Conservation (phyloP, 2,888 invertebrate species). For the Nemurella pictetii region DNA sequence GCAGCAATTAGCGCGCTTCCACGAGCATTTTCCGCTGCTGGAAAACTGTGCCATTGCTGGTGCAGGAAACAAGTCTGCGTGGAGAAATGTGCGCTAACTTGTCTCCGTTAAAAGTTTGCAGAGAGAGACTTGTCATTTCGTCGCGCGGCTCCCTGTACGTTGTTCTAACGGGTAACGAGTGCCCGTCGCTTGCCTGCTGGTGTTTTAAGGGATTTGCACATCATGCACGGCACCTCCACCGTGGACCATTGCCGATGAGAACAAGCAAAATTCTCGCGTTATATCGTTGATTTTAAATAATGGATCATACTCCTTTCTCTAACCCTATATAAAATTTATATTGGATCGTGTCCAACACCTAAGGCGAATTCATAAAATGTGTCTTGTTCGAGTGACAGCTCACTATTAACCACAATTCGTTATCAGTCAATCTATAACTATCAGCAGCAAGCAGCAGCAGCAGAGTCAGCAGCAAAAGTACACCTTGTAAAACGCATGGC, state of each 20-base stretch:
- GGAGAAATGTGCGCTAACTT: not conserved
- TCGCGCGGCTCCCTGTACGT: not conserved
- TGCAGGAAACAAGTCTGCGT: not conserved
- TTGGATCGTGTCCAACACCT: not conserved
- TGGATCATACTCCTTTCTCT: not conserved
- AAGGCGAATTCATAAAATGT: not conserved
- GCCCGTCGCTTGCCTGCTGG: not conserved
- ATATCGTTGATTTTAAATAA: not conserved
- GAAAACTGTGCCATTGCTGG: not conserved
- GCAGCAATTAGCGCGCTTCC: not conserved
- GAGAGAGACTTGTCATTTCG: not conserved
- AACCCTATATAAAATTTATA: not conserved
- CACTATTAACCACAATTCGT: not conserved
- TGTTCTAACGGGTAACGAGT: not conserved
- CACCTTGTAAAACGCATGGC: not conserved
- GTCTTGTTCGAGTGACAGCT: not conserved
- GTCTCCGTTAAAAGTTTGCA: not conserved
- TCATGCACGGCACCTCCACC: not conserved
- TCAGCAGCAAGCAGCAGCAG: no score
- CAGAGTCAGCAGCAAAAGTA: no score
- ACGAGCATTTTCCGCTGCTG: not conserved
- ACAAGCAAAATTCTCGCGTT: not conserved
- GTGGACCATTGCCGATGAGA: not conserved
- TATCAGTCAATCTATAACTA: no score
- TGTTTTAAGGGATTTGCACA: not conserved